Conservation (phyloP, 2,797 vertebrate species). For the Simalia tracyae region DNA sequence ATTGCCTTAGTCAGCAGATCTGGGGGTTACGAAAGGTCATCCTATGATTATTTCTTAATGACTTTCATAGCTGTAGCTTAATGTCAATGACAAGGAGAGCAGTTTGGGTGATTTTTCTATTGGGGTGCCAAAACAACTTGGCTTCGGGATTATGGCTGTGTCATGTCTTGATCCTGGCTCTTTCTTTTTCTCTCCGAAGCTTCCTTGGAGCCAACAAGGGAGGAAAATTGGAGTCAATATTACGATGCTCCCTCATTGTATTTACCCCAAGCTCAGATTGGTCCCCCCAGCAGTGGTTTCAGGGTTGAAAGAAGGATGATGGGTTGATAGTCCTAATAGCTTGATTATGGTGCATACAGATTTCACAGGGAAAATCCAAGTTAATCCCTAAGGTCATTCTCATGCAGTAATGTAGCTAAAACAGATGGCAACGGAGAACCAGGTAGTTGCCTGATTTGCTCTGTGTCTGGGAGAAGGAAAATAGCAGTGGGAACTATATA, state of each 20-base stretch:
- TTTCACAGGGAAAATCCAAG: background rate
- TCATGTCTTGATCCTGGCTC: background rate
- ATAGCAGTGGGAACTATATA: background rate
- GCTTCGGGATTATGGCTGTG: background rate
- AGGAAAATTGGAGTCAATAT: background rate
- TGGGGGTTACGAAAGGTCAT: background rate
- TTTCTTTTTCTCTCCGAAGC: background rate
- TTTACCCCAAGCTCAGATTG: background rate
- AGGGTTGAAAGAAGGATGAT: background rate
- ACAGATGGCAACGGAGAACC: background rate
- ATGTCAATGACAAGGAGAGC: background rate
- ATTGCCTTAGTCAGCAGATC: background rate
- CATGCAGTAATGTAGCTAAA: background rate
- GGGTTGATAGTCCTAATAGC: background rate
- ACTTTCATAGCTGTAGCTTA: background rate
- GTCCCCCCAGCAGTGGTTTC: background rate
- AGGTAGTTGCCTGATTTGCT: background rate
- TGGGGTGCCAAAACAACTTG: background rate
- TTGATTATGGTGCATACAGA: background rate
- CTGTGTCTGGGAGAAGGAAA: conserved; percentile 27
- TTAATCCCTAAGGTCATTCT: background rate
- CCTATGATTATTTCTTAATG: background rate
- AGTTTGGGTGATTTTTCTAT: background rate
- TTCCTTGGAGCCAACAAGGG: too few species aligned
- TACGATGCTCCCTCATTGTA: background rate